phyloP scores from a whole-genome alignment of 2,888 invertebrate genomes.

The Dynastes tityus region DNA sequence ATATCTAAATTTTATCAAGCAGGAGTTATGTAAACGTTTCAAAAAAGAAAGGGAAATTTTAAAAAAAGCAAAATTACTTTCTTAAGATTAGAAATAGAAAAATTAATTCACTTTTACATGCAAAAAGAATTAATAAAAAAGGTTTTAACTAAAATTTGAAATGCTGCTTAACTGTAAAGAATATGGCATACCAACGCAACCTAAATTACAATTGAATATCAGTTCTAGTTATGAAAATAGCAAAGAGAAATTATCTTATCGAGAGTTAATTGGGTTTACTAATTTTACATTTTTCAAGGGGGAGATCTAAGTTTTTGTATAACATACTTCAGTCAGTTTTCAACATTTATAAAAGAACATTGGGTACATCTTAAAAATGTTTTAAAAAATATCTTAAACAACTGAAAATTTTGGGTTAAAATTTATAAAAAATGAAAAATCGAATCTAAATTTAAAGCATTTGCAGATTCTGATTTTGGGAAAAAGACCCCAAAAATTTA shows the following conservation, averaged over 20 bases:
- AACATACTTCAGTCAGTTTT: background rate
- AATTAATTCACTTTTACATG: background rate
- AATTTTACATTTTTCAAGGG: too few species aligned
- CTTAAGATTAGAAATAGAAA: constrained; percentile 48
- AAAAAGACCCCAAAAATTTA: too few species aligned
- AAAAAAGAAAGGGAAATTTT: too few species aligned
- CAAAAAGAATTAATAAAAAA: background rate
- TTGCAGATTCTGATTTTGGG: background rate
- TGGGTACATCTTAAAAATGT: background rate
- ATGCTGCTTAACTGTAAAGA: background rate
- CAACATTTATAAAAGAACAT: background rate
- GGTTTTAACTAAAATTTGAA: constrained; percentile 11
- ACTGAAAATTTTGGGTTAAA: background rate
- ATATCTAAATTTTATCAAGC: constrained; percentile 47
- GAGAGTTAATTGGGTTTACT: background rate
- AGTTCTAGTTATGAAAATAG: background rate
- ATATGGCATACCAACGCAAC: background rate
- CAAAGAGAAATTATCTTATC: background rate
- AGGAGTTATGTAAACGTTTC: constrained; percentile 36
- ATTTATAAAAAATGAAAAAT: background rate
- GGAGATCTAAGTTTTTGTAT: background rate
- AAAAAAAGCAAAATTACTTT: constrained; percentile 49
- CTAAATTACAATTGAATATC: background rate
- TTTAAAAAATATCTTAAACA: background rate
- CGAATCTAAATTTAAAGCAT: background rate